Conservation (phyloP, 2,888 invertebrate genomes). For the Thelaira solivaga region DNA sequence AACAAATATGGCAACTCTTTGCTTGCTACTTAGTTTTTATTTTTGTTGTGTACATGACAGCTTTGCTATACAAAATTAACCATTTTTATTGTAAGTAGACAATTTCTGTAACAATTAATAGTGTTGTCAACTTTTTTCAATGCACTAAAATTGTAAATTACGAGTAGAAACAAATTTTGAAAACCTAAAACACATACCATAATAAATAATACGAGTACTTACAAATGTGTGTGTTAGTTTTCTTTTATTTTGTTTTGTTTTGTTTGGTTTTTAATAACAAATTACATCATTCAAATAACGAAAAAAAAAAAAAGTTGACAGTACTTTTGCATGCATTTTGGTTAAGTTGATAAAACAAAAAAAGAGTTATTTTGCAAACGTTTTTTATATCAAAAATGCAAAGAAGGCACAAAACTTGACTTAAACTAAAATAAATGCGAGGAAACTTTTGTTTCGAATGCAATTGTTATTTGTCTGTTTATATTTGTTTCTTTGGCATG, state of each 20-base stretch:
- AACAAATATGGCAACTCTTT: slow-evolving; percentile 29
- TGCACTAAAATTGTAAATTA: background rate
- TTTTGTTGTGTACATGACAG: background rate
- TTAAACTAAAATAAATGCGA: slow-evolving; percentile 20
- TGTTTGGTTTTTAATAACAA: no score
- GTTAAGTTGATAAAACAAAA: slow-evolving; percentile 46
- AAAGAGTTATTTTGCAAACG: slow-evolving; percentile 36
- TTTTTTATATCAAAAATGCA: slow-evolving; percentile 48
- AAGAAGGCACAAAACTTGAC: background rate
- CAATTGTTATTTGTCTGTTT: slow-evolving; percentile 45
- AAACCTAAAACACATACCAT: background rate
- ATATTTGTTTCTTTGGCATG: slow-evolving; percentile 38
- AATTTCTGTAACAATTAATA: slow-evolving; percentile 2
- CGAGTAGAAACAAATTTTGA: background rate
- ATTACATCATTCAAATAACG: slow-evolving; percentile 69
- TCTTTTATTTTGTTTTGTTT: no score
- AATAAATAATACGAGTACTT: no score
- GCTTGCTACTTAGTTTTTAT: background rate
- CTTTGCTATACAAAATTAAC: no score
- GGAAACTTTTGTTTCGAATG: slow-evolving; percentile 30
- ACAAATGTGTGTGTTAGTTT: no score
- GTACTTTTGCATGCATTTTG: slow-evolving; percentile 56
- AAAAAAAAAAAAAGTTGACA: slow-evolving; percentile 47
- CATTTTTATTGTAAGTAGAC: background rate
- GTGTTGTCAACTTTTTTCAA: slow-evolving; percentile 54